phyloP scores from a whole-genome alignment of 2,113 vertebrate species.

The Pachypanchax playfairii region DNA sequence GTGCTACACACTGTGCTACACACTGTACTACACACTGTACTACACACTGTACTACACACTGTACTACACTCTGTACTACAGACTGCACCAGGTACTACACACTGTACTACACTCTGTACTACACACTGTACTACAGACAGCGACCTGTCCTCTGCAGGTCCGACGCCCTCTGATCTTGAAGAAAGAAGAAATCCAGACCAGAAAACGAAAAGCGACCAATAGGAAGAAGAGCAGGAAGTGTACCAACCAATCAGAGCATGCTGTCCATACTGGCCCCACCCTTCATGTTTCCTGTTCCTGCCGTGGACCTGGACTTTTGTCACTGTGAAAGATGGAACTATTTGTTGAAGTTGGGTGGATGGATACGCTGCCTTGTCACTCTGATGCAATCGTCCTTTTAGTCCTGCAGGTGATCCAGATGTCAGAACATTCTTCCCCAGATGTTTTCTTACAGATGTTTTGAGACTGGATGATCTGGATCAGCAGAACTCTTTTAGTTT shows the following conservation, averaged over 20 bases:
- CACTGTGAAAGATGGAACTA: background rate
- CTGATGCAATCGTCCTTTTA: too few relatives aligned
- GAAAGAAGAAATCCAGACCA: slow-evolving; percentile 67
- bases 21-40: slow-evolving; percentile 78
- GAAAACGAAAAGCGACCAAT: slow-evolving; percentile 82
- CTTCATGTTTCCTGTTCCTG: fast-evolving
- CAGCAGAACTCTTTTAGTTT: too few relatives aligned
- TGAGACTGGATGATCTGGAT: too few relatives aligned
- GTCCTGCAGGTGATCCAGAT: too few relatives aligned
- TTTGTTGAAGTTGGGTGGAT: background rate
- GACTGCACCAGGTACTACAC: background rate
- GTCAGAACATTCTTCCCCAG: too few relatives aligned
- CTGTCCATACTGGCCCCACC: slow-evolving; percentile 20
- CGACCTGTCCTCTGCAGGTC: slow-evolving; percentile 71
- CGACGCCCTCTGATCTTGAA: slow-evolving; percentile 83
- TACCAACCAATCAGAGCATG: slow-evolving; percentile 34
- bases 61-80: slow-evolving; percentile 55
- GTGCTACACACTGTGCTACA: slow-evolving; percentile 87
- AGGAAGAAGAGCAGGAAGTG: slow-evolving; percentile 77
- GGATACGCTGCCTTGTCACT: too few relatives aligned
- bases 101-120: background rate
- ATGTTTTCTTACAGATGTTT: too few relatives aligned
- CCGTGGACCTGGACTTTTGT: background rate
- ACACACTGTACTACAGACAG: too few relatives aligned
- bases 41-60: slow-evolving; percentile 86